Conservation (phyloP, 1,140 invertebrate species). For the Cydia pomonella region DNA sequence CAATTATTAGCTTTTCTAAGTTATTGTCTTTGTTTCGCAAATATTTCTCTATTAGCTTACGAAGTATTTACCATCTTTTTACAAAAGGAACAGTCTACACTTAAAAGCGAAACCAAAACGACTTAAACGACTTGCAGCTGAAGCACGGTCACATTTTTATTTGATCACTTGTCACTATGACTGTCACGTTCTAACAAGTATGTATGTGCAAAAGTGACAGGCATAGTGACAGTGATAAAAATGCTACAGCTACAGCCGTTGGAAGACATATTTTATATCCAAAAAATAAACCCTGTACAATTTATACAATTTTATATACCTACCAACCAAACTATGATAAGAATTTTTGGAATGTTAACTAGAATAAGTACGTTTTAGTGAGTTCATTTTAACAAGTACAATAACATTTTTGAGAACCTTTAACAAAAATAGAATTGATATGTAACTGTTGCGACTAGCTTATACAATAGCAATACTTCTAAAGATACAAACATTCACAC, state of each 20-base stretch:
- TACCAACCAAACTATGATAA: not conserved
- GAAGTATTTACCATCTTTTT: not conserved
- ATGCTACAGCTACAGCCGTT: too few species aligned
- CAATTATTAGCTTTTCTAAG: not conserved
- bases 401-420: not conserved
- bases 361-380: slow-evolving; percentile 11
- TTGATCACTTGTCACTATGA: too few species aligned
- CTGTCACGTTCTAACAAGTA: too few species aligned
- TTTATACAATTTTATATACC: not conserved
- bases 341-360: slow-evolving; percentile 15
- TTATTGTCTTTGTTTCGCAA: not conserved
- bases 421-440: not conserved
- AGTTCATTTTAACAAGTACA: slow-evolving; percentile 3
- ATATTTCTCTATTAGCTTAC: not conserved
- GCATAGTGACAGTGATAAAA: too few species aligned
- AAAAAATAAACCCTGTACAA: not conserved
- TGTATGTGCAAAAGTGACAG: too few species aligned
- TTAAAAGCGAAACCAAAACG: not conserved
- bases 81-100: not conserved
- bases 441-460: not conserved
- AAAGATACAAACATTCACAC: not conserved
- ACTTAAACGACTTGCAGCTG: not conserved
- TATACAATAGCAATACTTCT: not conserved
- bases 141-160: too few species aligned
- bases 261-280: not conserved